Percentiles rank a stretch among this genome's conserved stretches.
phyloP scores from a whole-genome alignment of 2,888 invertebrate species.

The Gryllus longicercus region DNA sequence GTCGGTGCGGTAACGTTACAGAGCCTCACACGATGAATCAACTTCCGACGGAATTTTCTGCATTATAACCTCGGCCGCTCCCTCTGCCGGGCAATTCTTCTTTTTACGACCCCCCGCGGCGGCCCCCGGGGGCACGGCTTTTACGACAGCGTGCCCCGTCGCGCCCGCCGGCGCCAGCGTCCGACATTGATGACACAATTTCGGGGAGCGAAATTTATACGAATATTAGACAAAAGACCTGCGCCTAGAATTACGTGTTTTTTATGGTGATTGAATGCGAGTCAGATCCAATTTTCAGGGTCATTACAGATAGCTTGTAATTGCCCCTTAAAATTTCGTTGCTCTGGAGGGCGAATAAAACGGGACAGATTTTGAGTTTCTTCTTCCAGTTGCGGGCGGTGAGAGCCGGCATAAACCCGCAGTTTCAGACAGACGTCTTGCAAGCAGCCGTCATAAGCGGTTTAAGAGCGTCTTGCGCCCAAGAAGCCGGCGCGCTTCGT shows the following conservation, averaged over 20 bases:
- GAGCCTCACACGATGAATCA: constrained; percentile 7
- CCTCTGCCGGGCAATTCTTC: not conserved
- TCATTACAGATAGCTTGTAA: constrained; percentile 36
- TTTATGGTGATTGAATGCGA: constrained; percentile 37
- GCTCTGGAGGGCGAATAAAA: not conserved
- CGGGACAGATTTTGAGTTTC: constrained; percentile 11
- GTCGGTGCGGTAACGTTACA: constrained; percentile 7
- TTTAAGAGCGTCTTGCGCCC: not conserved
- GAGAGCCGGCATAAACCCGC: not conserved
- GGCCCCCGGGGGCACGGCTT: not conserved
- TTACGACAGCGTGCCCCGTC: not conserved
- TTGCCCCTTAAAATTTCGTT: constrained; percentile 31
- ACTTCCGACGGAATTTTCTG: constrained; percentile 9
- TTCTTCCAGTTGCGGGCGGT: not conserved
- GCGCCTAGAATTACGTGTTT: constrained; percentile 25
- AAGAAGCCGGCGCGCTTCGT: no score
- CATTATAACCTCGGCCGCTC: not conserved
- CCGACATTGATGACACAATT: constrained; percentile 22
- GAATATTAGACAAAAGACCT: constrained; percentile 26
- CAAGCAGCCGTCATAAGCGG: not conserved
- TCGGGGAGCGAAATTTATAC: not conserved
- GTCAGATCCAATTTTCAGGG: constrained; percentile 37
- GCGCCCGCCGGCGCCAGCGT: not conserved
- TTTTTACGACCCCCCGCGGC: not conserved
- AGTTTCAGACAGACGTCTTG: not conserved